Percentiles rank a stretch among this genome's conserved stretches.
These are phyloP conservation scores for Oophaga sylvatica DNA, from an alignment of 2,797 vertebrate genomes.

Conservation along the genomic window DNA sequence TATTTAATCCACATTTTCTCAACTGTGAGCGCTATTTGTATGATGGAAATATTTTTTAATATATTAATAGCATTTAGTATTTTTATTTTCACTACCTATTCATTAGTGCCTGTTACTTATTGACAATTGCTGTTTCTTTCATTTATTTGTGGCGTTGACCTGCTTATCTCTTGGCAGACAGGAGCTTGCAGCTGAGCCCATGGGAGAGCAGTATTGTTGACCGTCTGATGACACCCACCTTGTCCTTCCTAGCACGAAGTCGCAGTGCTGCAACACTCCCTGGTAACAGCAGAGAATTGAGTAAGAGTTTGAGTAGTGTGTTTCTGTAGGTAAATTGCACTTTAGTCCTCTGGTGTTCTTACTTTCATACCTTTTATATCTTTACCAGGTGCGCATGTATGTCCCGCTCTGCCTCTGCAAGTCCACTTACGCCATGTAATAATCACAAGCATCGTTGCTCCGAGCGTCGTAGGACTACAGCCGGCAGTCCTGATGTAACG, in stretches of 20 bases:
- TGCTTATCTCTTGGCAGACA: conserved; percentile 75
- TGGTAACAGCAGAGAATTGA: conserved; percentile 82
- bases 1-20: not conserved
- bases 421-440: conserved; percentile 85
- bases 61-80: not conserved
- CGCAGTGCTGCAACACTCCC: conserved; percentile 92
- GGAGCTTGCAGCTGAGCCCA: conserved; percentile 86
- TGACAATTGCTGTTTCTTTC: not conserved
- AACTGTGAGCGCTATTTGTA: too few species aligned
- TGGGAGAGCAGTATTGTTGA: conserved; percentile 99
- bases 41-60: not conserved
- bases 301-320: conserved; percentile 75
- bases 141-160: not conserved
- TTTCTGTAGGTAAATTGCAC: not conserved
- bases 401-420: conserved; percentile 91
- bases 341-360: not conserved
- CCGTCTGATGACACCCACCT: conserved; percentile 94
- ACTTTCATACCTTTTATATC: not conserved
- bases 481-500: conserved; percentile 84
- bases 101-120: not conserved
- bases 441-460: conserved; percentile 88
- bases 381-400: conserved; percentile 78
- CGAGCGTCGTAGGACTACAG: conserved; percentile 83
- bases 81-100: not conserved
- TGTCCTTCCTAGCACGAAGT: conserved; percentile 94